Base-by-base conservation (phyloP, 2,888 invertebrate species). In the Sturmia bella region DNA sequence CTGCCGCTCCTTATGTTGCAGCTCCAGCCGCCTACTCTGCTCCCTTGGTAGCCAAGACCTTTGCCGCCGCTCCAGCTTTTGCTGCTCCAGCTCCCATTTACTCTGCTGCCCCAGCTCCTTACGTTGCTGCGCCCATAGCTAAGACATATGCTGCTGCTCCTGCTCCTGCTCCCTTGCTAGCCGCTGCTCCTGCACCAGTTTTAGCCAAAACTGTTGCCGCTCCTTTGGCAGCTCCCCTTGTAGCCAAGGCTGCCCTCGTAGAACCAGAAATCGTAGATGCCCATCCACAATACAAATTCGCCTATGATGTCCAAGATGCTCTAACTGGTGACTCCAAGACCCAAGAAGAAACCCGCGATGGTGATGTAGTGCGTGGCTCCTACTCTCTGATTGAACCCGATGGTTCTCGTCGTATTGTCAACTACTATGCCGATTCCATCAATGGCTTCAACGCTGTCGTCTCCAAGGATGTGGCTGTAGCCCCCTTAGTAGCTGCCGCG, bases 361-460 rank as follows among this genome's bases (percentile, higher is more conserved):
- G 92, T 81, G 92, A 92, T 86, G 89, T 91, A 70, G 92, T 92
- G 39, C 91, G 91, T 84, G 92, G 92, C 80, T 91, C 91, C 43
- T 92, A 92, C 88, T 91, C 91, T 68, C 86, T 92, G 70, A 89
- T 89, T 83, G 92, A 92, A 85, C 89, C 92, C 69, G 92, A 92
- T 85, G 92, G 92, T 85, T 90, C 91, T 75, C 89, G 90, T 77
- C 89, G 92, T 83, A 91, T 87, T 63, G 92, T 92, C 63, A 91
- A 91, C 86, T 92, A 92, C 87, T 91, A 91, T 72, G 91, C 92
- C 70, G 92, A 92, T 84, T 88, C 91, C 48, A 84, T 92, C 84
- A 91, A 91, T 84, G 92, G 92, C 81, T 92, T 92, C 88, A 92
- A 92, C 85, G 92, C 92, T 61, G 90, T 92, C 43, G 92, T 92